These are phyloP conservation scores for Neoscelio sp. DNA, from an alignment of 2,888 invertebrate species.

Conservation along the genomic window DNA sequence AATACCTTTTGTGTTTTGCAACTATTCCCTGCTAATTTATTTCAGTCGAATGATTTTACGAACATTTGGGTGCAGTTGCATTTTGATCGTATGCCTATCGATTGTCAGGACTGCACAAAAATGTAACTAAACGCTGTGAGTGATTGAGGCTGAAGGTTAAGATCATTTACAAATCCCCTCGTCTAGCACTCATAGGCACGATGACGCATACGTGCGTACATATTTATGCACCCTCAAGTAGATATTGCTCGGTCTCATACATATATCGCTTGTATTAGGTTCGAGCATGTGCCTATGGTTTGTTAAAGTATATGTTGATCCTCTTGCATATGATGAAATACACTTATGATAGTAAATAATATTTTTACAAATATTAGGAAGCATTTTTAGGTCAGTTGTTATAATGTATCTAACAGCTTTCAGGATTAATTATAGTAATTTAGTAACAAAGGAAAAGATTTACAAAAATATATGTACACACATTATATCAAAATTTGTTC, in stretches of 20 bases:
- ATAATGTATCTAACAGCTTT: conserved; percentile 38
- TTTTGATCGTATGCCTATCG: conserved; percentile 35
- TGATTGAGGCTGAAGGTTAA: conserved; percentile 79
- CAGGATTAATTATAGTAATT: conserved; percentile 20
- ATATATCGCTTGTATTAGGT: conserved; percentile 79
- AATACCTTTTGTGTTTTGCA: conserved; percentile 8
- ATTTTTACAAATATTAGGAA: conserved; percentile 28
- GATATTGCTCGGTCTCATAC: conserved; percentile 73
- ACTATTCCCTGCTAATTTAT: conserved; percentile 16
- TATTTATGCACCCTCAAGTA: conserved; percentile 79
- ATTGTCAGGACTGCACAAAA: conserved; percentile 57
- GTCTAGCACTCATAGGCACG: conserved; percentile 74
- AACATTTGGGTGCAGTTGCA: conserved; percentile 27
- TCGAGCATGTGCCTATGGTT: conserved; percentile 63
- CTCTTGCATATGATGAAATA: conserved; percentile 39
- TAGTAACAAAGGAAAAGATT: conserved; percentile 8
- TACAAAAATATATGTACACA: conserved; percentile 7
- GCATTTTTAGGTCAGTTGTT: conserved; percentile 39
- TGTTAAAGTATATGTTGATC: conserved; percentile 41
- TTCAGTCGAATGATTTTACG: conserved; percentile 15
- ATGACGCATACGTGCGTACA: conserved; percentile 81
- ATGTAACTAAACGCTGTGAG: conserved; percentile 75
- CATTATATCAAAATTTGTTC: too few species aligned
- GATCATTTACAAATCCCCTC: conserved; percentile 78
- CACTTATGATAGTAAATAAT: conserved; percentile 53